Percentiles rank a stretch among this genome's conserved stretches.
Evolutionary conservation across 2,888 invertebrate genomes (phyloP).

Genomic region (Biston betularia): DNA sequence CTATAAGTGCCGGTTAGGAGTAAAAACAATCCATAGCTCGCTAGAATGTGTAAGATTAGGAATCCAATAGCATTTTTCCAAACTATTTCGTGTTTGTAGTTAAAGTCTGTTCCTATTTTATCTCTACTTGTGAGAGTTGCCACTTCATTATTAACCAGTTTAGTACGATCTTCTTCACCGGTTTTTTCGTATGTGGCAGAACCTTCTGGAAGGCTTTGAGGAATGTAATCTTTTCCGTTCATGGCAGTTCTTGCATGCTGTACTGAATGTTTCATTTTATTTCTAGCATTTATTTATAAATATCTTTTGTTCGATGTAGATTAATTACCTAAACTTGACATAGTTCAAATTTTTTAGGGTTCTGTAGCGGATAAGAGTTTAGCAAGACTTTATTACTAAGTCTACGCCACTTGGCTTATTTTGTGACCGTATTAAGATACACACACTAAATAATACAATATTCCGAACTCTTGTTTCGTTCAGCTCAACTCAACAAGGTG

Average conservation of each 20-base stretch:
- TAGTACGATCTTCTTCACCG: conserved; percentile 60
- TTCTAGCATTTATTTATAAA: background rate
- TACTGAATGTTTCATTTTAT: background rate
- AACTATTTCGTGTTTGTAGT: conserved; percentile 82
- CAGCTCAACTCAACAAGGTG: no score
- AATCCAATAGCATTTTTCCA: conserved; percentile 88
- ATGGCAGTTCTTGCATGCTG: background rate
- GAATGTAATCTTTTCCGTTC: background rate
- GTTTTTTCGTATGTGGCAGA: conserved; percentile 61
- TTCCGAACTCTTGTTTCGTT: no score
- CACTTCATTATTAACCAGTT: conserved; percentile 60
- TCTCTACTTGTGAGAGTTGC: conserved; percentile 51
- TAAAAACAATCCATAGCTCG: conserved; percentile 75
- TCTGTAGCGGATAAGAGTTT: no score
- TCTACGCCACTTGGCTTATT: no score
- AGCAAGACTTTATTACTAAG: no score
- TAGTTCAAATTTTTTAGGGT: no score
- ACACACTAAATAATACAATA: no score
- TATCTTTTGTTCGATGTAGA: no score
- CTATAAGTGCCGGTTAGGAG: conserved; percentile 52
- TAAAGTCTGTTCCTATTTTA: conserved; percentile 62
- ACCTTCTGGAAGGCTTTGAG: background rate
- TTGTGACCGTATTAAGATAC: no score
- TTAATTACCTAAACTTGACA: no score
- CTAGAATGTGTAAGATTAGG: conserved; percentile 81